These are phyloP conservation scores for Urophycis tenuis DNA, from an alignment of 2,797 vertebrate species.

Conservation along the genomic window DNA sequence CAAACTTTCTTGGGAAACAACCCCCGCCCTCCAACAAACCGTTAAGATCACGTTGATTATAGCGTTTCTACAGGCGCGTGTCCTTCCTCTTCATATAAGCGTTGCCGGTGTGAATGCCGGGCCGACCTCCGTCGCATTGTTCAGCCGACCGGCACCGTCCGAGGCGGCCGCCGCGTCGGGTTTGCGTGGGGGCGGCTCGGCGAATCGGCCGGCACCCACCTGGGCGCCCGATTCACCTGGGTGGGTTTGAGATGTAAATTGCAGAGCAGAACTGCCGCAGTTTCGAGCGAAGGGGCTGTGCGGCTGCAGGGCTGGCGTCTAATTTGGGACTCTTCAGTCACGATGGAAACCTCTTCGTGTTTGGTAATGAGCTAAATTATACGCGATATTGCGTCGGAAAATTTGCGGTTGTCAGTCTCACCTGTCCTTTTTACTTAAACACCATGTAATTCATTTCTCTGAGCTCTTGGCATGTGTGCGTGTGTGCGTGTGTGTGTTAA, in stretches of 20 bases:
- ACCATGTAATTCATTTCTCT: slow-evolving; percentile 48
- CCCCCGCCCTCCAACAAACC: too few species aligned
- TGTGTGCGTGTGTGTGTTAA: too few species aligned
- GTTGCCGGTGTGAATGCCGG: too few species aligned
- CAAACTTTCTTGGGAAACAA: too few species aligned
- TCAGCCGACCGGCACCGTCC: too few species aligned
- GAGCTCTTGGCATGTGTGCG: background rate
- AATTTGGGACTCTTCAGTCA: slow-evolving; percentile 37
- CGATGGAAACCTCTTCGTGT: slow-evolving; percentile 40
- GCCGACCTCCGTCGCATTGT: too few species aligned
- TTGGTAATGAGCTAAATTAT: slow-evolving; percentile 58
- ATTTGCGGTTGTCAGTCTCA: slow-evolving; percentile 58
- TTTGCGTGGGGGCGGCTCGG: too few species aligned
- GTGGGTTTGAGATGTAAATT: slow-evolving; percentile 54
- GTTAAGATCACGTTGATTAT: background rate
- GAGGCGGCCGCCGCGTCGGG: too few species aligned
- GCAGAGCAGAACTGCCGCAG: slow-evolving; percentile 28
- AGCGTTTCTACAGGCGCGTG: too few species aligned
- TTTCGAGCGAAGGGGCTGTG: background rate
- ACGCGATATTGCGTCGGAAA: slow-evolving; percentile 43
- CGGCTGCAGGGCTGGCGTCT: background rate
- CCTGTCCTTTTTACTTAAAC: slow-evolving; percentile 47
- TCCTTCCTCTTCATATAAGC: background rate
- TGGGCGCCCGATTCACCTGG: slow-evolving; percentile 26
- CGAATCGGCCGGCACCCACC: too few species aligned